phyloP scores from a whole-genome alignment of 2,797 vertebrate species.

The Acrossocheilus wenchowensis region DNA sequence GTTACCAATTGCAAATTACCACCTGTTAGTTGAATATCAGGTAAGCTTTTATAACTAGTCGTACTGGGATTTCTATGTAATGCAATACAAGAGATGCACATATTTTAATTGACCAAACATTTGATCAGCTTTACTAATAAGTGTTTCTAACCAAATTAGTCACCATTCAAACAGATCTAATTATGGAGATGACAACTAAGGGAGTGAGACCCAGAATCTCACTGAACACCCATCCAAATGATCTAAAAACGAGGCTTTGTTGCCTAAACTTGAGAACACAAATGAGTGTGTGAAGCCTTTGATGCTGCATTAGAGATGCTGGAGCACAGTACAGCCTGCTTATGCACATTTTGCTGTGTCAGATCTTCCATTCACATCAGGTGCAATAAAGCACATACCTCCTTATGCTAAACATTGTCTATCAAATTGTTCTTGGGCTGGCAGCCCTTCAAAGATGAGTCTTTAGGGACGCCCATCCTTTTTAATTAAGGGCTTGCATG shows the following conservation, averaged over 20 bases:
- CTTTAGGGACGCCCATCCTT: slow-evolving; percentile 33
- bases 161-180: slow-evolving; percentile 4
- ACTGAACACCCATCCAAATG: not conserved
- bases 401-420: slow-evolving; percentile 28
- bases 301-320: slow-evolving; percentile 22
- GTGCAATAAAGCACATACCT: slow-evolving; percentile 17
- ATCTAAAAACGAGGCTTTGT: slow-evolving; percentile 10
- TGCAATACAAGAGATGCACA: slow-evolving; percentile 26
- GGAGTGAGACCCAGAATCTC: not conserved
- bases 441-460: slow-evolving; percentile 27
- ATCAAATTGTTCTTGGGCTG: slow-evolving; percentile 22
- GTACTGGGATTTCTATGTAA: not conserved
- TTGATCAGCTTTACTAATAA: slow-evolving; percentile 1
- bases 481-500: slow-evolving; percentile 39
- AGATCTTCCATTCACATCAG: slow-evolving; percentile 47
- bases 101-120: slow-evolving; percentile 1
- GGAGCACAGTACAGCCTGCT: not conserved
- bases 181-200: not conserved
- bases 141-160: not conserved
- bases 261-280: slow-evolving; percentile 15
- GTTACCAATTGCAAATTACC: slow-evolving; percentile 71
- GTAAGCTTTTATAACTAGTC: slow-evolving; percentile 65
- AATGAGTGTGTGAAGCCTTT: not conserved
- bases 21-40: slow-evolving; percentile 81
- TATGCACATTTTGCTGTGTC: slow-evolving; percentile 46